A percentile compares a stretch with the other conserved stretches of the same genome.
Evolutionary conservation across 2,113 vertebrate genomes (phyloP).

Genomic region (Anoura caudifer): DNA sequence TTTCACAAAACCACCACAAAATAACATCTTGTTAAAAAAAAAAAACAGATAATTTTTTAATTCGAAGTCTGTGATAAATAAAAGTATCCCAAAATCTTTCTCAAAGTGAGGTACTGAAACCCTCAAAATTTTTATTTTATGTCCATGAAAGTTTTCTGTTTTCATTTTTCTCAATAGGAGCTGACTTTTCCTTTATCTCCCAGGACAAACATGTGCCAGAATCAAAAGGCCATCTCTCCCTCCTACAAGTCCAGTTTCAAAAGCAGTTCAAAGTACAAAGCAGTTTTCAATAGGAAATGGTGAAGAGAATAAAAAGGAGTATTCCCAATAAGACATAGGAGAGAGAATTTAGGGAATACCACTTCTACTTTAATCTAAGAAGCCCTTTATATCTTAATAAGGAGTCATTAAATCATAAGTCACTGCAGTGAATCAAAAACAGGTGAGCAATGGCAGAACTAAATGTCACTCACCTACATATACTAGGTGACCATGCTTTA

Average conservation of each 20-base stretch:
- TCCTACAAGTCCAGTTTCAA: background rate
- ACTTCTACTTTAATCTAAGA: background rate
- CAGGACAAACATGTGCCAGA: background rate
- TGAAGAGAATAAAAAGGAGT: background rate
- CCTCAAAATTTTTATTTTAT: background rate
- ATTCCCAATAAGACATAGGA: background rate
- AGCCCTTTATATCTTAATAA: background rate
- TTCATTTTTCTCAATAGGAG: background rate
- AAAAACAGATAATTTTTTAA: background rate
- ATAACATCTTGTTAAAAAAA: background rate
- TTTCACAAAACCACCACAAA: conserved; percentile 11
- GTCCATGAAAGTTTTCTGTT: background rate
- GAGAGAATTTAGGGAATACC: background rate
- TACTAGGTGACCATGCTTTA: background rate
- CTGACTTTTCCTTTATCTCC: background rate
- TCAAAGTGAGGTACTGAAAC: background rate
- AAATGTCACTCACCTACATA: background rate
- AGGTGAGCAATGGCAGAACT: background rate
- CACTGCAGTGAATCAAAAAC: background rate
- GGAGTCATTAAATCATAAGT: background rate
- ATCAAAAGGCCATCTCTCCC: background rate
- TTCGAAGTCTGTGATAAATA: background rate
- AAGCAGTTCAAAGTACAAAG: background rate
- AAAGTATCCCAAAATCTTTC: background rate
- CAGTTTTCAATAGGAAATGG: background rate